phyloP scores from a whole-genome alignment of 2,797 vertebrate species.

The Takifugu ocellatus region DNA sequence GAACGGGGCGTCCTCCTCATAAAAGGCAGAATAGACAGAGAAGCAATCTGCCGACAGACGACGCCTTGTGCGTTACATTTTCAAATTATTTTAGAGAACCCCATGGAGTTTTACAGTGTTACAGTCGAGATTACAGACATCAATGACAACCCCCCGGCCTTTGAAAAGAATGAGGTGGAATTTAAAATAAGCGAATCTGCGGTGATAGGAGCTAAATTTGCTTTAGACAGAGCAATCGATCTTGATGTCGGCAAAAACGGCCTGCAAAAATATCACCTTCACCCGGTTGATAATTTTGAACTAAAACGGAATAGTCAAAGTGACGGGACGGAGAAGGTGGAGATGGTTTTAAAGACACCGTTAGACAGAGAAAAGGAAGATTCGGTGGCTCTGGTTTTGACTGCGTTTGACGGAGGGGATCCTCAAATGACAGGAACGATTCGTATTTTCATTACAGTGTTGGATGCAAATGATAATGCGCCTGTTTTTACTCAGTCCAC shows the following conservation, averaged over 20 bases:
- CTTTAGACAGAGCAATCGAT: background rate
- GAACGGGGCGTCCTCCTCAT: conserved; percentile 77
- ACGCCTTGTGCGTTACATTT: conserved; percentile 64
- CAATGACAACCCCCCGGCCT: conserved; percentile 67
- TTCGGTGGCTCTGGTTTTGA: background rate
- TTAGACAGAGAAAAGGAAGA: background rate
- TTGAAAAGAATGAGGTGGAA: background rate
- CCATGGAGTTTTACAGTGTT: conserved; percentile 64
- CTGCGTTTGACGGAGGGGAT: background rate
- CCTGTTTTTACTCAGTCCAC: background rate
- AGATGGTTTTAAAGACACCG: conserved; percentile 1
- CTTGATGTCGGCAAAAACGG: background rate
- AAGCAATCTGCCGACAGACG: conserved; percentile 65
- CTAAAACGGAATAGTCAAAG: background rate
- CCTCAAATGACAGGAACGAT: background rate
- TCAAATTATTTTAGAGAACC: conserved; percentile 68
- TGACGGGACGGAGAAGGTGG: background rate
- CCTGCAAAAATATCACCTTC: background rate
- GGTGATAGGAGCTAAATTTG: background rate
- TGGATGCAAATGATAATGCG: conserved; percentile 4
- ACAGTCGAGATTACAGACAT: conserved; percentile 71
- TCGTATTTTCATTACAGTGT: background rate
- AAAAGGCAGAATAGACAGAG: conserved; percentile 80
- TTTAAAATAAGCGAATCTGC: conserved; percentile 3
- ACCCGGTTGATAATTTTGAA: background rate